phyloP scores from a whole-genome alignment of 2,797 vertebrate species.

The Molossus molossus region DNA sequence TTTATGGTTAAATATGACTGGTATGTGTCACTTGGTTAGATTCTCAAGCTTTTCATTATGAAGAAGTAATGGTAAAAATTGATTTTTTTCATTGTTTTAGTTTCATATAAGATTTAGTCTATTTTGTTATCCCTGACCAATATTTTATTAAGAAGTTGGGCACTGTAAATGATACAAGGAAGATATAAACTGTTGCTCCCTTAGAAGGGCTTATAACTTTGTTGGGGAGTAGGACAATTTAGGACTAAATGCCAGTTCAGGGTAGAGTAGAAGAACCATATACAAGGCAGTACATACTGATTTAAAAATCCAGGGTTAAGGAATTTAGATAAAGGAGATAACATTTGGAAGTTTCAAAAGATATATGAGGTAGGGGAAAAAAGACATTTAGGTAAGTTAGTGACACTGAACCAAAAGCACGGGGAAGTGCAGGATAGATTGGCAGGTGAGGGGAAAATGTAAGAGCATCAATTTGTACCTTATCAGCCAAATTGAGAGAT shows the following conservation, averaged over 20 bases:
- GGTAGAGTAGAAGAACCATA: slow-evolving; percentile 10
- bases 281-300: not conserved
- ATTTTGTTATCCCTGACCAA: slow-evolving; percentile 10
- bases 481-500: slow-evolving; percentile 57
- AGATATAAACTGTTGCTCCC: slow-evolving; percentile 25
- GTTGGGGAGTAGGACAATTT: not conserved
- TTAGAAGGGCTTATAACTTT: slow-evolving; percentile 36
- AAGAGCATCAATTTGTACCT: slow-evolving; percentile 27
- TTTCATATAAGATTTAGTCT: slow-evolving; percentile 45
- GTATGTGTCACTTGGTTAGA: slow-evolving; percentile 38
- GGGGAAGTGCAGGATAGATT: slow-evolving; percentile 28
- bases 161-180: slow-evolving; percentile 46
- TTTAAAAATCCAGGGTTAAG: slow-evolving; percentile 30
- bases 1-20: slow-evolving; percentile 55
- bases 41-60: slow-evolving; percentile 50
- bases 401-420: not conserved
- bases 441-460: slow-evolving; percentile 30
- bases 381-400: not conserved
- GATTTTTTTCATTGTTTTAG: slow-evolving; percentile 61
- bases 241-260: slow-evolving; percentile 51
- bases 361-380: not conserved
- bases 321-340: slow-evolving; percentile 56
- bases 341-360: slow-evolving; percentile 4
- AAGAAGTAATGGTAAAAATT: slow-evolving; percentile 57
- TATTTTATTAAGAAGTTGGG: slow-evolving; percentile 51